These are phyloP conservation scores for Corticium candelabrum DNA, from an alignment of 37 sponge, comb jelly and placozoan genomes.

Conservation along the genomic window DNA sequence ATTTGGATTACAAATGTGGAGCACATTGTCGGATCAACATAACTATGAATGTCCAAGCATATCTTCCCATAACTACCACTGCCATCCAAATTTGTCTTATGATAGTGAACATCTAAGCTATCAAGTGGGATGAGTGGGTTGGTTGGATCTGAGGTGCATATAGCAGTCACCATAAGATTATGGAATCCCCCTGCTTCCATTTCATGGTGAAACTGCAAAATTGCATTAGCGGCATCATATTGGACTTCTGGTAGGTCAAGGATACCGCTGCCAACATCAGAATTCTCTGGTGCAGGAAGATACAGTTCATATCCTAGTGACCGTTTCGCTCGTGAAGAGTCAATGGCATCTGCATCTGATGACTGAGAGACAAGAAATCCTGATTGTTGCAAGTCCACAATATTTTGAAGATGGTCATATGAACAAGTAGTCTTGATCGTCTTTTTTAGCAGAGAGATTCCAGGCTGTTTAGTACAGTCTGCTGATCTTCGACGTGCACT, in stretches of 20 bases:
- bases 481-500: too few relatives aligned
- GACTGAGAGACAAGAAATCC: not conserved
- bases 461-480: too few relatives aligned
- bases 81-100: not conserved
- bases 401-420: not conserved
- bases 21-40: too few relatives aligned
- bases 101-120: not conserved
- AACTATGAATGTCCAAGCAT: not conserved
- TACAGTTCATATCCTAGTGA: not conserved
- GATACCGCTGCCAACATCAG: not conserved
- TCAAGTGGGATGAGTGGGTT: not conserved
- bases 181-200: not conserved
- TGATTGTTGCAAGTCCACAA: not conserved
- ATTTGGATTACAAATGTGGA: too few relatives aligned
- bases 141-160: not conserved
- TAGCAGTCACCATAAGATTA: not conserved
- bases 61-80: not conserved
- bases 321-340: too few relatives aligned
- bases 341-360: not conserved
- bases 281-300: not conserved
- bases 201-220: not conserved
- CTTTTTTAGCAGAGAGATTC: too few relatives aligned
- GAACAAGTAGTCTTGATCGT: too few relatives aligned
- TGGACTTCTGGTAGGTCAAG: not conserved
- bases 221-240: not conserved